phyloP scores from a whole-genome alignment of 2,797 vertebrate species.

The Arvicola amphibius region DNA sequence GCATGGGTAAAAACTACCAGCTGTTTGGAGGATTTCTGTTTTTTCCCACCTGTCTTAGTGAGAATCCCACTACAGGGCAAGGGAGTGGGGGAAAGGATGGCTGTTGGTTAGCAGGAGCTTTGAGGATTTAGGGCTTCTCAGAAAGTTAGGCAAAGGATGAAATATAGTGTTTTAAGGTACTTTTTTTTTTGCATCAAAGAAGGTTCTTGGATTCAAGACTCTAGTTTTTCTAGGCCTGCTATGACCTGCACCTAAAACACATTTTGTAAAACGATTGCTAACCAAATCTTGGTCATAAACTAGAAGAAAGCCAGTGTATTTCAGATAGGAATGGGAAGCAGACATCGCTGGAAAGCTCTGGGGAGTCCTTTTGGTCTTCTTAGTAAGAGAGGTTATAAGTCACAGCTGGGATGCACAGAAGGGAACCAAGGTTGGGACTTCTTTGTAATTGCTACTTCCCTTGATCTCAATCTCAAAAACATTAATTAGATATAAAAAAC shows the following conservation, averaged over 20 bases:
- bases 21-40: neutral
- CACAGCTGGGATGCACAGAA: neutral
- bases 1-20: neutral
- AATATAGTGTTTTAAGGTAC: neutral
- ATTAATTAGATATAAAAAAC: constrained; percentile 65
- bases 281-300: neutral
- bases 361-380: neutral
- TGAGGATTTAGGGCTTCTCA: neutral
- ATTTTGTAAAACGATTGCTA: constrained; percentile 34
- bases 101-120: neutral
- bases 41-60: neutral
- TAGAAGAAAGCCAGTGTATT: neutral
- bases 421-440: constrained; percentile 2
- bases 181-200: neutral
- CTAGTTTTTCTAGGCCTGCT: neutral
- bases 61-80: neutral
- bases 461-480: constrained; percentile 39
- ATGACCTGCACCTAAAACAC: neutral
- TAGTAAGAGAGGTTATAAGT: neutral
- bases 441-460: constrained; percentile 15
- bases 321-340: neutral
- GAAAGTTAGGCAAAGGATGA: neutral
- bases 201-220: constrained; percentile 65
- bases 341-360: neutral
- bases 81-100: neutral